A percentile compares a stretch with the other conserved stretches of the same genome.
These are phyloP conservation scores for Caenorhabditis uteleia DNA, from an alignment of 2,888 invertebrate species.

Conservation along the genomic window DNA sequence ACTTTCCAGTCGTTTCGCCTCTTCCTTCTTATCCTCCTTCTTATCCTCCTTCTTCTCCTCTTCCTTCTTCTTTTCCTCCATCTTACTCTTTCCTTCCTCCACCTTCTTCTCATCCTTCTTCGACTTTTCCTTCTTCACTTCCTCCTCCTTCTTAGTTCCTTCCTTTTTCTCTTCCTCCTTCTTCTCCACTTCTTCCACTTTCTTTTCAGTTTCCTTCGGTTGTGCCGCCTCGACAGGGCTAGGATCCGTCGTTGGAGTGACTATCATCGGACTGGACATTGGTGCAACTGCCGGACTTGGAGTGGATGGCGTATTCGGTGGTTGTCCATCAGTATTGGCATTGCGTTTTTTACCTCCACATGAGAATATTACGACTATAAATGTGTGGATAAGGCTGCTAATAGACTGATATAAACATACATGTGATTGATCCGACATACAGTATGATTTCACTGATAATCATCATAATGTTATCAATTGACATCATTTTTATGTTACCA, in stretches of 20 bases:
- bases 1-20: conserved; percentile 1
- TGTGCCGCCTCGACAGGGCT: background rate
- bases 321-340: conserved; percentile 3
- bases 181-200: conserved; percentile 4
- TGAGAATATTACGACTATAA: no score
- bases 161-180: background rate
- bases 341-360: no score
- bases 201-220: conserved; percentile 5
- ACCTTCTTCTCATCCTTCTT: background rate
- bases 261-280: conserved; percentile 2
- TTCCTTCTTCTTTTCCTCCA: conserved; percentile 8
- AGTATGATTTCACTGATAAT: no score
- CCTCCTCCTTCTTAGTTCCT: conserved; percentile 4
- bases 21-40: conserved; percentile 5
- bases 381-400: background rate
- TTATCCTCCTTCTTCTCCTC: conserved; percentile 5
- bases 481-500: no score
- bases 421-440: no score
- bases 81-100: conserved; percentile 1
- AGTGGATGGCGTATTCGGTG: conserved; percentile 7
- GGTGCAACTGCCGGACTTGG: background rate
- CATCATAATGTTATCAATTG: no score
- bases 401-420: no score
- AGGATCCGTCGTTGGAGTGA: conserved; percentile 1
- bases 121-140: no score